Evolutionary conservation across 2,797 vertebrate species (phyloP).

Genomic region (Columba guinea): DNA sequence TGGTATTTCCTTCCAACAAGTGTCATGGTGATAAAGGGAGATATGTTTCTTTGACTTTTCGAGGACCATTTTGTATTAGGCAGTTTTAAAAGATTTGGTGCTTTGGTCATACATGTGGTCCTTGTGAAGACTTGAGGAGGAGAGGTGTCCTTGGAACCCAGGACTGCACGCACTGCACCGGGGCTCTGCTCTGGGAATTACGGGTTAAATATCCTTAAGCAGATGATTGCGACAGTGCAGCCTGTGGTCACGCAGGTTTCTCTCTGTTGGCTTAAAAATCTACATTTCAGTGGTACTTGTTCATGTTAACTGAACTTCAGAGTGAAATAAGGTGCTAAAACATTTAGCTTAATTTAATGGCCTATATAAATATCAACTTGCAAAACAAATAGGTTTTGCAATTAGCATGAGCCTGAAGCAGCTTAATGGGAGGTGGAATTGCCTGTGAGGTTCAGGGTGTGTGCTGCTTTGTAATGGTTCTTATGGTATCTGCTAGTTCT

Average conservation of each 20-base stretch:
- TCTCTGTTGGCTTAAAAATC: neutral
- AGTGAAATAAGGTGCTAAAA: neutral
- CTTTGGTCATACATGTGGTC: neutral
- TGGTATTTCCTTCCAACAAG: neutral
- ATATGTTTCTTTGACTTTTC: neutral
- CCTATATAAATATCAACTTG: neutral
- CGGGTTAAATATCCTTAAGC: neutral
- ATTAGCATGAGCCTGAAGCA: neutral
- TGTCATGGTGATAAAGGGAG: neutral
- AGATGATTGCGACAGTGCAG: neutral
- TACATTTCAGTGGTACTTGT: neutral
- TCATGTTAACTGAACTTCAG: neutral
- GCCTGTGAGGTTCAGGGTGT: neutral
- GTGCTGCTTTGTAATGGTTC: neutral
- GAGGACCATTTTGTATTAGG: neutral
- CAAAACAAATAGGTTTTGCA: neutral
- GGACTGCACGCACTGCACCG: neutral
- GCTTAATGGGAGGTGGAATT: neutral
- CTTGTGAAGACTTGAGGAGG: neutral
- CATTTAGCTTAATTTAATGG: neutral
- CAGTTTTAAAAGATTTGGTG: neutral
- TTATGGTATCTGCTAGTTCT: neutral
- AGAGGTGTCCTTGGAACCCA: neutral
- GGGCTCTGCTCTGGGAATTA: neutral
- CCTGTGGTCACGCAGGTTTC: rapidly evolving